These are phyloP conservation scores for Chauna torquata DNA, from an alignment of 2,113 vertebrate species.

Conservation along the genomic window DNA sequence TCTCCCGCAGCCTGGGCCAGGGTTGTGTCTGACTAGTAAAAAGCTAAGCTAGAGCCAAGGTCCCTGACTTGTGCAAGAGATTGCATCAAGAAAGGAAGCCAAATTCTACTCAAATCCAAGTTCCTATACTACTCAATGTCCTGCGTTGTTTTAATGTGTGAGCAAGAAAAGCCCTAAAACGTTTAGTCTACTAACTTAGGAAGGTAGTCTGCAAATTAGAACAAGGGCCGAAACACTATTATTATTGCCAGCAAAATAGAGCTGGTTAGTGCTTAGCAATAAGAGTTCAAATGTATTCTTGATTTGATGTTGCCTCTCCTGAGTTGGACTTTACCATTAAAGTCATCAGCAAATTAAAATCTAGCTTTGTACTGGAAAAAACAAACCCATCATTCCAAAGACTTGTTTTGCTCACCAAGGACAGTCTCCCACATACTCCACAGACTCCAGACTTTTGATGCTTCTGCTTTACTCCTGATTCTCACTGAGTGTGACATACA, in stretches of 20 bases:
- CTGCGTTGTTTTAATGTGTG: neutral
- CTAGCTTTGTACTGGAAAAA: neutral
- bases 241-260: neutral
- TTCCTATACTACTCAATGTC: neutral
- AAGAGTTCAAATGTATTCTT: neutral
- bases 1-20: neutral
- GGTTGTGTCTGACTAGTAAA: neutral
- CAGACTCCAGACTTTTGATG: constrained; percentile 50
- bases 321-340: neutral
- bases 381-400: neutral
- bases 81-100: neutral
- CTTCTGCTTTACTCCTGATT: constrained; percentile 50
- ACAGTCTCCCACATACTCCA: constrained; percentile 70
- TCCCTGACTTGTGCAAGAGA: neutral
- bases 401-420: constrained; percentile 55
- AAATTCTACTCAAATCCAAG: neutral
- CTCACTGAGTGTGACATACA: constrained; percentile 71
- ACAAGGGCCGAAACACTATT: neutral
- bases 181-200: neutral
- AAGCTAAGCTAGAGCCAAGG: neutral
- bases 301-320: neutral
- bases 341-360: neutral
- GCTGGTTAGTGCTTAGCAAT: neutral
- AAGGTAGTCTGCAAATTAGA: neutral
- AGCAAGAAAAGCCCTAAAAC: neutral